phyloP scores from a whole-genome alignment of 1,140 invertebrate genomes.

The Drosophila neocordata region DNA sequence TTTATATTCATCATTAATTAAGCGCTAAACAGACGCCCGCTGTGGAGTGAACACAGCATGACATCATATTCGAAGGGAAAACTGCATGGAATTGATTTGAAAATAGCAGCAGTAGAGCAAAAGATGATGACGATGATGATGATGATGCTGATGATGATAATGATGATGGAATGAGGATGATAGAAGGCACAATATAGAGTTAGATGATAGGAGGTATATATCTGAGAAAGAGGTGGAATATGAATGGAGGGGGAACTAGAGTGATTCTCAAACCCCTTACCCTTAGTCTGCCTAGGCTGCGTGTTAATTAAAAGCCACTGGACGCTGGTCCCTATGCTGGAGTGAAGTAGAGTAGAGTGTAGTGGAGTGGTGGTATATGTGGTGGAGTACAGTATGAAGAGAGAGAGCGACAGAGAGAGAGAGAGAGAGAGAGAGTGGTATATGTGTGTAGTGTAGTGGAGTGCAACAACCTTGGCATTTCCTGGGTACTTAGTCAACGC shows the following conservation, averaged over 20 bases:
- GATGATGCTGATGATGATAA: constrained; percentile 40
- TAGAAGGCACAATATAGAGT: no score
- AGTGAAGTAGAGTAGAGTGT: neutral
- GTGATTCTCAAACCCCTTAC: constrained; percentile 25
- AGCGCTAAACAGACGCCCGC: constrained; percentile 77
- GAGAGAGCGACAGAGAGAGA: no score
- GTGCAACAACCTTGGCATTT: constrained; percentile 80
- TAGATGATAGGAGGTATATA: constrained; percentile 21
- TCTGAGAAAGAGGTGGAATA: constrained; percentile 4
- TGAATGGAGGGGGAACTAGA: neutral
- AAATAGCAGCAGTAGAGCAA: constrained; percentile 62
- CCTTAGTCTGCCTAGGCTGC: constrained; percentile 49
- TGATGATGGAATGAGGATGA: constrained; percentile 29
- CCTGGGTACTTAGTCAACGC: constrained; percentile 77
- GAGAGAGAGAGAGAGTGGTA: constrained; percentile 10
- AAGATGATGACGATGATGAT: constrained; percentile 45
- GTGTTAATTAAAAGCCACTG: constrained; percentile 81
- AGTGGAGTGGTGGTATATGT: constrained; percentile 17
- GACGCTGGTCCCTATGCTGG: constrained; percentile 48
- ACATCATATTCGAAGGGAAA: constrained; percentile 70
- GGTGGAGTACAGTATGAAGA: constrained; percentile 6
- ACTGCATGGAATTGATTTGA: constrained; percentile 78
- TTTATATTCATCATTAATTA: constrained; percentile 81
- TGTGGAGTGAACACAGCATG: constrained; percentile 62
- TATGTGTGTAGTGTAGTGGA: constrained; percentile 49